Evolutionary conservation across 2,888 invertebrate species (phyloP).

Genomic region (Phrixothrix hirtus): DNA sequence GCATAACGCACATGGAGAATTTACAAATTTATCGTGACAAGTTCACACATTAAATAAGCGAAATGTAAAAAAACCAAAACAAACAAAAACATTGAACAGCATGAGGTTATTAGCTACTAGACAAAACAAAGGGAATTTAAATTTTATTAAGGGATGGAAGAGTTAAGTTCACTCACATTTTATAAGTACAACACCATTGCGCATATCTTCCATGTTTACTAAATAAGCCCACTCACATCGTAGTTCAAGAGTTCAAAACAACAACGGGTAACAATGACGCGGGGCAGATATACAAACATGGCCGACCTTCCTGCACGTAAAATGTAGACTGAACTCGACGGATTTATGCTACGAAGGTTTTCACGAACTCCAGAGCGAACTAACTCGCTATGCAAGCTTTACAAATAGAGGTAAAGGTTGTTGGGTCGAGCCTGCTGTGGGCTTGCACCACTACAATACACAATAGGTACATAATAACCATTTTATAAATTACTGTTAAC

Average conservation of each 20-base stretch:
- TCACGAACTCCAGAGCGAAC: conserved; percentile 19
- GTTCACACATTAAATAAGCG: conserved; percentile 1
- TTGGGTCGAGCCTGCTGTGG: conserved; percentile 1
- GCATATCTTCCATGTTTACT: conserved; percentile 65
- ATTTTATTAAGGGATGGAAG: not conserved
- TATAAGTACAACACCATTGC: conserved; percentile 73
- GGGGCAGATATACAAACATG: conserved; percentile 35
- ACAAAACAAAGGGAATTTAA: too few species aligned
- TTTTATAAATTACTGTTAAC: conserved; percentile 20
- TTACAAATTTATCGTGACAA: conserved; percentile 4
- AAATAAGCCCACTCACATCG: conserved; percentile 27
- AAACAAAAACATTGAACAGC: too few species aligned
- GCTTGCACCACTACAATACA: conserved; percentile 1
- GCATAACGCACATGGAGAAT: conserved; percentile 18
- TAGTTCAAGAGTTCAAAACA: conserved; percentile 34
- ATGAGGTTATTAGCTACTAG: too few species aligned
- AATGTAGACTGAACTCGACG: conserved; percentile 33
- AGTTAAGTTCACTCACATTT: conserved; percentile 66
- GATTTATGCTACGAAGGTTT: conserved; percentile 29
- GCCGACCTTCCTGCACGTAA: conserved; percentile 34
- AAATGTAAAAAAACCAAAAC: not conserved
- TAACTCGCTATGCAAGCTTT: conserved; percentile 17
- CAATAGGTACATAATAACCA: conserved; percentile 5
- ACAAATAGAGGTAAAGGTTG: conserved; percentile 12
- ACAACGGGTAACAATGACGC: conserved; percentile 29